phyloP scores from a whole-genome alignment of 2,113 vertebrate species.

The Plestiodon gilberti region DNA sequence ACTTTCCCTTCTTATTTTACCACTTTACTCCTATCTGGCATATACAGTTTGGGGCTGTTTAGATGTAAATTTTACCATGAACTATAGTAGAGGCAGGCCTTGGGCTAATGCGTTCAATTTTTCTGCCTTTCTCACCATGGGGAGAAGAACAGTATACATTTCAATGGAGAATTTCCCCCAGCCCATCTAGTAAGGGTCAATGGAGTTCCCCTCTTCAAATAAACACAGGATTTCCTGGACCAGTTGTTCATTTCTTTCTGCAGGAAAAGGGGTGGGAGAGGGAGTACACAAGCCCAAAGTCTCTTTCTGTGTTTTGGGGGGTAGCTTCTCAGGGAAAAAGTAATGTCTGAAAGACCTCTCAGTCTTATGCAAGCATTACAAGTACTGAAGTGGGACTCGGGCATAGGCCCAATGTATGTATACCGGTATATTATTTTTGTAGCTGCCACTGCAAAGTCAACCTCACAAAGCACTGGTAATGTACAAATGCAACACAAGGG shows the following conservation, averaged over 20 bases:
- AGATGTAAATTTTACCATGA: no score
- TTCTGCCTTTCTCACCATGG: not conserved
- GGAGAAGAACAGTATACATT: not conserved
- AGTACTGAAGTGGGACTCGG: no score
- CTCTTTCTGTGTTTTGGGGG: no score
- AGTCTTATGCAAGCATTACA: not conserved
- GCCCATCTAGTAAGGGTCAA: not conserved
- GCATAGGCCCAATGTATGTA: not conserved
- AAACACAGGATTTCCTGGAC: not conserved
- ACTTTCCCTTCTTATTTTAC: not conserved
- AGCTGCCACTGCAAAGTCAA: not conserved
- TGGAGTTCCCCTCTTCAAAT: not conserved
- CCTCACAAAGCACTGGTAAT: not conserved
- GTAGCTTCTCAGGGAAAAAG: not conserved
- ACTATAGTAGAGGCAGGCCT: no score
- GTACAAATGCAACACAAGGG: not conserved
- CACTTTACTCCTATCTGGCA: not conserved
- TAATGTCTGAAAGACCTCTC: not conserved
- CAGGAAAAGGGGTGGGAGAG: not conserved
- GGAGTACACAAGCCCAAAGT: not conserved
- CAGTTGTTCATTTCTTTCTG: not conserved
- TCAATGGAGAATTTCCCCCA: not conserved
- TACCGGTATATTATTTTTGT: not conserved
- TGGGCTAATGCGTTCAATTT: no score
- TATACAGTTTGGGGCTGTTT: no score